A percentile compares a stretch with the other conserved stretches of the same genome.
Evolutionary conservation across 2,888 invertebrate species (phyloP).

Genomic region (Macaria liturata): DNA sequence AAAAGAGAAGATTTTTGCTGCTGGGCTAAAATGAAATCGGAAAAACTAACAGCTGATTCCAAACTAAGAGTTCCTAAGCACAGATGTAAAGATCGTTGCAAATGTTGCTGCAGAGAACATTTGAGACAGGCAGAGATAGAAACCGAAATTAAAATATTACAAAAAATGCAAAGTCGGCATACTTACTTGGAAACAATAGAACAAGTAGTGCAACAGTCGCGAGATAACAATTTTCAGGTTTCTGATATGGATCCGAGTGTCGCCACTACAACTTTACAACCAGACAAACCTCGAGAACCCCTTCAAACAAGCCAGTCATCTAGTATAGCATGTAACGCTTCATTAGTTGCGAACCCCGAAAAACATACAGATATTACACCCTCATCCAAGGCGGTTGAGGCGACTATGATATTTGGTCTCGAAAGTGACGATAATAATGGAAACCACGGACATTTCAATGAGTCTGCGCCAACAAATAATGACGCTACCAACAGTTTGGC

Average conservation of each 20-base stretch:
- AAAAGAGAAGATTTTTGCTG: slow-evolving; percentile 12
- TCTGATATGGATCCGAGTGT: too few species aligned
- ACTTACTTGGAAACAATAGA: slow-evolving; percentile 19
- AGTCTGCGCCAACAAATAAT: too few species aligned
- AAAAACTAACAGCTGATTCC: not conserved
- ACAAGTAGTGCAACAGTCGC: slow-evolving; percentile 18
- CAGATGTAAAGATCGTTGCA: slow-evolving; percentile 9
- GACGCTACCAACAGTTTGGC: too few species aligned
- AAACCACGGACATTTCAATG: too few species aligned
- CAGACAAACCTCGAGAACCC: too few species aligned
- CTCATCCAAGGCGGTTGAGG: too few species aligned
- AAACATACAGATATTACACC: not conserved
- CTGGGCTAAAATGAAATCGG: slow-evolving; percentile 13
- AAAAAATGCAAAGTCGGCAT: slow-evolving; percentile 8
- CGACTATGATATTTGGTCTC: too few species aligned
- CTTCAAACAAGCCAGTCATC: too few species aligned
- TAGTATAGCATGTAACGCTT: too few species aligned
- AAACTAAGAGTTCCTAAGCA: not conserved
- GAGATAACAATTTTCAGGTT: not conserved
- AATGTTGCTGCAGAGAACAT: slow-evolving; percentile 14
- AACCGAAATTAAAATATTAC: slow-evolving; percentile 2
- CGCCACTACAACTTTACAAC: too few species aligned
- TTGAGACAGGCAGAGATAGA: slow-evolving; percentile 7
- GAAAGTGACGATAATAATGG: too few species aligned
- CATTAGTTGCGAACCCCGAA: not conserved